Percentiles rank a stretch among this genome's conserved stretches.
These are phyloP conservation scores for Tetramorium alpestre DNA, from an alignment of 1,140 invertebrate species.

Conservation along the genomic window DNA sequence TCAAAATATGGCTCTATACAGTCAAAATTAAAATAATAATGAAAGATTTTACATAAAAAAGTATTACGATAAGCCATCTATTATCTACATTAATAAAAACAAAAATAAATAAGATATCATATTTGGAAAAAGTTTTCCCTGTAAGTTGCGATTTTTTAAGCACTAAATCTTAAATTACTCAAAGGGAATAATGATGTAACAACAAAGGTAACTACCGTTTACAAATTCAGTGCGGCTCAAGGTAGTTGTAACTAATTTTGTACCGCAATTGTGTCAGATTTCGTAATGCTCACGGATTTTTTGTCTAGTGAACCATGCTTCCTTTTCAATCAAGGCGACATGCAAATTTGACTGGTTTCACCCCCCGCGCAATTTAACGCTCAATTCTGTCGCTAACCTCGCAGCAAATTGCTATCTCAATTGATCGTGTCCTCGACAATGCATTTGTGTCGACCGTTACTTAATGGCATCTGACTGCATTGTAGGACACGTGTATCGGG, in stretches of 20 bases:
- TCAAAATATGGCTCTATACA: background rate
- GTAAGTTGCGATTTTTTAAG: background rate
- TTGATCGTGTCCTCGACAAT: constrained; percentile 68
- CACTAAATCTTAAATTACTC: background rate
- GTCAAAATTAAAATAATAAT: background rate
- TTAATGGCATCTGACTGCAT: constrained; percentile 59
- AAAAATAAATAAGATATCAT: background rate
- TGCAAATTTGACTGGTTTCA: constrained; percentile 29
- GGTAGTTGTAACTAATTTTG: background rate
- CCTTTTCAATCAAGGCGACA: constrained; percentile 55
- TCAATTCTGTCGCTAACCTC: constrained; percentile 57
- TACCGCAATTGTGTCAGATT: background rate
- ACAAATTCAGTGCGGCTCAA: background rate
- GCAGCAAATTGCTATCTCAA: constrained; percentile 66
- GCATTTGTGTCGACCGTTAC: constrained; percentile 49
- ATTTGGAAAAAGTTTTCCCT: background rate
- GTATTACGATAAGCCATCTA: background rate
- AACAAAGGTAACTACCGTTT: background rate
- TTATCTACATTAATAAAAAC: background rate
- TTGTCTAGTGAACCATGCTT: background rate
- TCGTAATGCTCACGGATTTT: background rate
- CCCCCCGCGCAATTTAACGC: constrained; percentile 46
- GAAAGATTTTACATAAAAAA: background rate
- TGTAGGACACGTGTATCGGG: constrained; percentile 54
- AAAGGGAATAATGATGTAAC: background rate